These are phyloP conservation scores for Goniozus legneri DNA, from an alignment of 1,140 invertebrate species.

Conservation along the genomic window DNA sequence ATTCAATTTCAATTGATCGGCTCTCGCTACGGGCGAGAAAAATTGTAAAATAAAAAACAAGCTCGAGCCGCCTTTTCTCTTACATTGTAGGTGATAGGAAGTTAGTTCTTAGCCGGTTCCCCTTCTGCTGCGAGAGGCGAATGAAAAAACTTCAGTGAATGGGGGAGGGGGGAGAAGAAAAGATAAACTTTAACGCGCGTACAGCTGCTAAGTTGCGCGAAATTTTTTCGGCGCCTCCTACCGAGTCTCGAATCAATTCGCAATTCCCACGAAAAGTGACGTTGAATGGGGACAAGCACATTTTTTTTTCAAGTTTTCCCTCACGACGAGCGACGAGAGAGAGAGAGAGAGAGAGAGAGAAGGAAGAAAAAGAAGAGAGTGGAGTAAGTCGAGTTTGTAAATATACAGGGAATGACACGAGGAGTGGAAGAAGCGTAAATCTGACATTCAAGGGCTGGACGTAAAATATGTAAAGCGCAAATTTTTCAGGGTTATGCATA, in stretches of 20 bases:
- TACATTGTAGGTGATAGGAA: slow-evolving; percentile 9
- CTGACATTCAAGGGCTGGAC: slow-evolving; percentile 12
- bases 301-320: too few species aligned
- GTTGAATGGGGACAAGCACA: slow-evolving; percentile 1
- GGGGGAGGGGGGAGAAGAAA: background rate
- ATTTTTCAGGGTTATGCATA: slow-evolving; percentile 12
- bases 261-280: slow-evolving; percentile 11
- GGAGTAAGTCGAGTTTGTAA: slow-evolving; percentile 4
- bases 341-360: background rate
- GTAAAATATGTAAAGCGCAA: slow-evolving; percentile 16
- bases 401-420: slow-evolving; percentile 2
- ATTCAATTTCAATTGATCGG: too few species aligned
- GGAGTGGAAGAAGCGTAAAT: slow-evolving; percentile 4
- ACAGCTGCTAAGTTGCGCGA: slow-evolving; percentile 1
- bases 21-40: too few species aligned
- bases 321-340: too few species aligned
- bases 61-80: slow-evolving; percentile 10
- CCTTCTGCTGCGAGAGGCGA: slow-evolving; percentile 4
- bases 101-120: slow-evolving; percentile 8
- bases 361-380: slow-evolving; percentile 10
- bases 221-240: slow-evolving; percentile 7
- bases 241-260: slow-evolving; percentile 19
- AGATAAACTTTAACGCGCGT: background rate
- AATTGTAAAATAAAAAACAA: too few species aligned
- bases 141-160: slow-evolving; percentile 7